Conservation (phyloP, 2,888 invertebrate species). For the Andrena bucephala region DNA sequence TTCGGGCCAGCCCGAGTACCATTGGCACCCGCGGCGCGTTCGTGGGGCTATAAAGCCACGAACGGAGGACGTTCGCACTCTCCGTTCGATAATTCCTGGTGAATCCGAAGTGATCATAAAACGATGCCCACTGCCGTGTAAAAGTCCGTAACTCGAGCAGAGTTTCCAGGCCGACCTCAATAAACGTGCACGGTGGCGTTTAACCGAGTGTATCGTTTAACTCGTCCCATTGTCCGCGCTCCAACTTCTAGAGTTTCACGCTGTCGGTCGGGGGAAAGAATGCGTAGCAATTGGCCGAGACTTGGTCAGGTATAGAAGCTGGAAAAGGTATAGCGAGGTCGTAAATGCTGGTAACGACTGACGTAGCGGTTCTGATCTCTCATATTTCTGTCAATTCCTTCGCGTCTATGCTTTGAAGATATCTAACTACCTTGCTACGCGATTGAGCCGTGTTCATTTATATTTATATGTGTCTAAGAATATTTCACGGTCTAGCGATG, state of each 20-base stretch:
- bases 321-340: background rate
- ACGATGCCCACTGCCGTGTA: background rate
- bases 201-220: background rate
- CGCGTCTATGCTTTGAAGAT: no score
- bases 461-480: no score
- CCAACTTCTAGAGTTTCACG: background rate
- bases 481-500: no score
- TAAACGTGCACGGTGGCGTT: background rate
- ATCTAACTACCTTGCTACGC: no score
- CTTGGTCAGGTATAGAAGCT: background rate
- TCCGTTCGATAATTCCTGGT: background rate
- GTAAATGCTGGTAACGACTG: no score
- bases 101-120: background rate
- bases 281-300: background rate
- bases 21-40: background rate
- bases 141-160: background rate
- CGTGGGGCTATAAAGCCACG: background rate
- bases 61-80: background rate
- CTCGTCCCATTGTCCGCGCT: background rate
- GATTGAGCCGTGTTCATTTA: no score
- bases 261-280: background rate
- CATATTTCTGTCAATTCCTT: no score
- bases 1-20: slow-evolving; percentile 4
- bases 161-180: background rate
- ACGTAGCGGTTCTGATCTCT: no score